Evolutionary conservation across 2,888 invertebrate genomes (phyloP).

Genomic region (Scaptomyza polygonia): DNA sequence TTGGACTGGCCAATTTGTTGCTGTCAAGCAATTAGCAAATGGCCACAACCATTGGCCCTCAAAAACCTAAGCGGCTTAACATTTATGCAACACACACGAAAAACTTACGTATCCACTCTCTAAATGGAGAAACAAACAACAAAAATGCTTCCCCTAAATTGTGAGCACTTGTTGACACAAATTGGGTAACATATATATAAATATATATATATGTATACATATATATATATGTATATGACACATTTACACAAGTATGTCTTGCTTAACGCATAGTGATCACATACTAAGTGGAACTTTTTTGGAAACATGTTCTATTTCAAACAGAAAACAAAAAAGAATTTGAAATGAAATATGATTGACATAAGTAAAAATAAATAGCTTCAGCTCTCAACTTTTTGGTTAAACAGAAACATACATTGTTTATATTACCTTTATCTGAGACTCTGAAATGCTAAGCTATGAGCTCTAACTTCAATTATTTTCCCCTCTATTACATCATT

Average conservation of each 20-base stretch:
- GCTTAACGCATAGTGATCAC: too few species aligned
- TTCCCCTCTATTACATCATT: background rate
- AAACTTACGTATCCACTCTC: background rate
- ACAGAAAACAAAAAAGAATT: too few species aligned
- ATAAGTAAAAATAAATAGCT: too few species aligned
- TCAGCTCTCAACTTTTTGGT: too few species aligned
- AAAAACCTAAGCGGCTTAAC: constrained; percentile 62
- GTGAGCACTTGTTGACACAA: background rate
- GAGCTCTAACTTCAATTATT: background rate
- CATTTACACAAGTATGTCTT: too few species aligned
- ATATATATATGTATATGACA: too few species aligned
- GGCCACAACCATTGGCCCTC: constrained; percentile 34
- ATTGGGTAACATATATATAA: too few species aligned
- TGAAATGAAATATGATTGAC: too few species aligned
- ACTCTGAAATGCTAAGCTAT: background rate
- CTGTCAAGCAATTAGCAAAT: constrained; percentile 64
- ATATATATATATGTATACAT: too few species aligned
- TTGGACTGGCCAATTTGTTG: constrained; percentile 54
- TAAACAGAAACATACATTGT: too few species aligned
- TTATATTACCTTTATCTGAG: background rate
- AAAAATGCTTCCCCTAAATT: constrained; percentile 14
- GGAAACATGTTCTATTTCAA: too few species aligned
- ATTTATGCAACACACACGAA: constrained; percentile 34
- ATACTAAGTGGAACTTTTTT: too few species aligned
- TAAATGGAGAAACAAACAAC: constrained; percentile 8